Conservation (phyloP, 1,140 invertebrate species). For the Micrasema longulum region DNA sequence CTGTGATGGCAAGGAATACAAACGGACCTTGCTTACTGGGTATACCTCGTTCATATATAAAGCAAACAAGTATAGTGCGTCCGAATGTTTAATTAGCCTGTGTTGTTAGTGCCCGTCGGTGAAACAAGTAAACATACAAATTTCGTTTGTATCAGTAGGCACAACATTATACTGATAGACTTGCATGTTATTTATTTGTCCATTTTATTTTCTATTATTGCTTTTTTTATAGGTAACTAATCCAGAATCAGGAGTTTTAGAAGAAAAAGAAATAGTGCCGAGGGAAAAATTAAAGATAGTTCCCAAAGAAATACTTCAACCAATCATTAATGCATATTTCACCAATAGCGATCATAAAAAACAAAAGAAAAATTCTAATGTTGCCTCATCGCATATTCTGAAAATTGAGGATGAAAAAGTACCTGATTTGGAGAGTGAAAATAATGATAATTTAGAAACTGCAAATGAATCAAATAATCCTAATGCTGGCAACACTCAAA, state of each 20-base stretch:
- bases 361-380: not conserved
- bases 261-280: conserved; percentile 51
- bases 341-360: conserved; percentile 2
- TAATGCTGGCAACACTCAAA: not conserved
- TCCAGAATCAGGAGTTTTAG: conserved; percentile 48
- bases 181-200: too few species aligned
- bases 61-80: too few species aligned
- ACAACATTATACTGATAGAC: too few species aligned
- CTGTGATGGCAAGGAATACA: too few species aligned
- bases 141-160: too few species aligned
- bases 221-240: conserved; percentile 48
- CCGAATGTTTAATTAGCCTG: too few species aligned
- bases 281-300: conserved; percentile 47
- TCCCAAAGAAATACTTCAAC: conserved; percentile 43
- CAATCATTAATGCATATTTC: conserved; percentile 46
- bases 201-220: conserved; percentile 4
- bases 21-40: too few species aligned
- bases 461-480: not conserved
- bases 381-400: too few species aligned
- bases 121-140: too few species aligned
- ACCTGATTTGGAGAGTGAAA: not conserved
- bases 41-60: too few species aligned
- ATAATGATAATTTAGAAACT: not conserved
- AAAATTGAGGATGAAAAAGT: too few species aligned
- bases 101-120: too few species aligned